Evolutionary conservation across 2,113 vertebrate species (phyloP).

Genomic region (zebrafish (Danio rerio)): GRCz12tu NC_133184.1:33062501-33063000

Average conservation of each 20-base stretch:
- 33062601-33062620: not conserved
- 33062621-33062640: not conserved
- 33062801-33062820: not conserved
- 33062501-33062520: not conserved
- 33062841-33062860: conserved; percentile 9
- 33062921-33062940: not conserved
- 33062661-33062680: conserved; percentile 59
- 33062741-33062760: conserved; percentile 21
- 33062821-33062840: not conserved
- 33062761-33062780: not conserved
- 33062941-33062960: not conserved
- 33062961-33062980: not conserved
- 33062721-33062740: conserved; percentile 12
- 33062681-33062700: conserved; percentile 61
- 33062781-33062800: not conserved
- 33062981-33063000: conserved; percentile 15
- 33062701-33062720: conserved; percentile 58
- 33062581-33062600: no score
- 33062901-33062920: conserved; percentile 28
- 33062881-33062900: conserved; percentile 11
- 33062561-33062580: not conserved
- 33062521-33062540: not conserved
- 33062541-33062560: no score
- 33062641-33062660: conserved; percentile 63
- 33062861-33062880: not conserved